These are phyloP conservation scores for Frieseomelitta varia DNA, from an alignment of 1,140 invertebrate species.

Conservation along the genomic window DNA sequence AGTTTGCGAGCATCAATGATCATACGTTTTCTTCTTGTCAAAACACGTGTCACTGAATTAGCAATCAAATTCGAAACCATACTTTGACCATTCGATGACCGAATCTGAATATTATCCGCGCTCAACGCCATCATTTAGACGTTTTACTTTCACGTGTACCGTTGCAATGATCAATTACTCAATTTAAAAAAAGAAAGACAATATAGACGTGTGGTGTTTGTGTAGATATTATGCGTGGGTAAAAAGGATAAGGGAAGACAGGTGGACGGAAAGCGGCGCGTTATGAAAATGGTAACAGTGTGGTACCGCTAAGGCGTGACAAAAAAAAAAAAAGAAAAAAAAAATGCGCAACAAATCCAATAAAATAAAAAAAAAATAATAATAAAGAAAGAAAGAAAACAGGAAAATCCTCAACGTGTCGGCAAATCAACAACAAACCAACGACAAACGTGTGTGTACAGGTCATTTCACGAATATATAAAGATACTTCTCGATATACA, in stretches of 20 bases:
- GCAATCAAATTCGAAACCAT: neutral
- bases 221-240: slow-evolving; percentile 6
- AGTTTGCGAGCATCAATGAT: slow-evolving; percentile 5
- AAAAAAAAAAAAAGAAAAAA: slow-evolving; percentile 31
- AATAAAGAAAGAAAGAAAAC: slow-evolving; percentile 47
- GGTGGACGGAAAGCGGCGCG: slow-evolving; percentile 35
- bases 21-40: neutral
- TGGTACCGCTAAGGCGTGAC: slow-evolving; percentile 70
- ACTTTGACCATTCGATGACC: neutral
- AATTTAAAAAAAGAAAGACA: neutral
- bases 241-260: neutral
- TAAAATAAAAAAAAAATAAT: slow-evolving; percentile 40
- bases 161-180: slow-evolving; percentile 7
- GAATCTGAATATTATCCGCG: slow-evolving; percentile 13
- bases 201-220: neutral
- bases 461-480: slow-evolving; percentile 76
- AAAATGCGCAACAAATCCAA: slow-evolving; percentile 76
- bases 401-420: slow-evolving; percentile 72
- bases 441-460: slow-evolving; percentile 78
- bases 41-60: neutral
- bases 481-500: slow-evolving; percentile 80
- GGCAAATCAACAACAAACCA: slow-evolving; percentile 81
- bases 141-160: slow-evolving; percentile 9
- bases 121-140: neutral
- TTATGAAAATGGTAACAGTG: slow-evolving; percentile 57